Evolutionary conservation across 2,888 invertebrate species (phyloP), one percentile per base, ranked within the genome.

Genomic region (Synergus laeviventris): DNA sequence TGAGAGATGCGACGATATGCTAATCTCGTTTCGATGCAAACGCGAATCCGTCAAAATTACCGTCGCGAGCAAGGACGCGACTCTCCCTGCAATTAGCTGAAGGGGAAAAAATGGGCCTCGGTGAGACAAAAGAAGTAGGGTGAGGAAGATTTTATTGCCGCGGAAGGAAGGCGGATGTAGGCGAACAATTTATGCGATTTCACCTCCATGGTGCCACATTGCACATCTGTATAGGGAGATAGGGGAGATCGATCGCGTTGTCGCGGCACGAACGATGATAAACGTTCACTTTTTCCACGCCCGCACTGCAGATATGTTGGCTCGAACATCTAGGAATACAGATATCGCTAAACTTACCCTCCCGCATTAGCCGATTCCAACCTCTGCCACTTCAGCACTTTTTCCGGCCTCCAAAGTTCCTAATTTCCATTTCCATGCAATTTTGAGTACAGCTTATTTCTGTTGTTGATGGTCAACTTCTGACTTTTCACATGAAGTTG

Each of bases 1-100:
- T 84, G 80, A 82, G 79, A 81, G 83, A 85, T 85, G 82, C 84
- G 84, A 82, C 82, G 84, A 87, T 85, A 86, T 85, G 85, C 86
- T 86, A 86, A 86, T 86, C 86, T 85, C 83, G 84, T 84, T 85
- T 81, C 79, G 76, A 77, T 76, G 75, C 81, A 81, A 81, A 84
- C 78, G 74, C 74, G 75, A 79, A 66, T 79, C 78, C 73, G 62
- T 78, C 75, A 73, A 81, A 76, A 79, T 74, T 74, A 73, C 62
- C 21, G 49, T 31, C 24, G 73, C 76, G 60, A 66, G 16, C 16
- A 18, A 61, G 42, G 59, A 54, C 56, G 56, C 39, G 39, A 12
- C 21, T 1, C 36, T 42, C 39, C 45, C 42, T 70, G 49, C 70
- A 70, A 70, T 70, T 70, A 70, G 70, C 24, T 5, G 24, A 45